Conservation (phyloP, 2,797 vertebrate genomes). For the Falco cherrug region DNA sequence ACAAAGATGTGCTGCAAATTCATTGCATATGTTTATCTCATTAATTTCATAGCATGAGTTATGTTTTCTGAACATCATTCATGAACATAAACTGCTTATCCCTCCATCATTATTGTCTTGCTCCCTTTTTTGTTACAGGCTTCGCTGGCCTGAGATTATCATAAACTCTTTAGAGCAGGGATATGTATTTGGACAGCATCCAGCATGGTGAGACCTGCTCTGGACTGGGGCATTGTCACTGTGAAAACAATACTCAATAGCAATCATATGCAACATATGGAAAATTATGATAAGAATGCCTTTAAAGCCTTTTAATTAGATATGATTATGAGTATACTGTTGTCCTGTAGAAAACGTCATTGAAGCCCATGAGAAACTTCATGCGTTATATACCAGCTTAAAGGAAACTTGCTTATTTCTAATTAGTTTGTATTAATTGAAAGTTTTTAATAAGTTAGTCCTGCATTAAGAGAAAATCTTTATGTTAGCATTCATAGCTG, state of each 20-base stretch:
- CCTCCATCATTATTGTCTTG: not conserved
- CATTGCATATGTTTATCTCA: not conserved
- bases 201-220: not conserved
- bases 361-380: not conserved
- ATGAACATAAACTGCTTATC: not conserved
- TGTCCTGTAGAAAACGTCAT: not conserved
- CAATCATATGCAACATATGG: not conserved
- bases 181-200: not conserved
- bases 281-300: not conserved
- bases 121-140: not conserved
- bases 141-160: not conserved
- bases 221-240: not conserved
- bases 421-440: not conserved
- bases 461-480: not conserved
- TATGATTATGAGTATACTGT: not conserved
- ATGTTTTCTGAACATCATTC: not conserved
- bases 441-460: not conserved
- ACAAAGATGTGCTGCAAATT: not conserved
- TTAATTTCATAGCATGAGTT: not conserved
- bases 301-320: conserved; percentile 7
- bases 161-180: not conserved
- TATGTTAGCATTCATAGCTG: not conserved
- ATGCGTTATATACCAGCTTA: not conserved
- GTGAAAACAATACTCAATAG: not conserved
- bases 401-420: conserved; percentile 10